Conservation (phyloP, 1,140 invertebrate genomes). For the Drosophila jambulina region DNA sequence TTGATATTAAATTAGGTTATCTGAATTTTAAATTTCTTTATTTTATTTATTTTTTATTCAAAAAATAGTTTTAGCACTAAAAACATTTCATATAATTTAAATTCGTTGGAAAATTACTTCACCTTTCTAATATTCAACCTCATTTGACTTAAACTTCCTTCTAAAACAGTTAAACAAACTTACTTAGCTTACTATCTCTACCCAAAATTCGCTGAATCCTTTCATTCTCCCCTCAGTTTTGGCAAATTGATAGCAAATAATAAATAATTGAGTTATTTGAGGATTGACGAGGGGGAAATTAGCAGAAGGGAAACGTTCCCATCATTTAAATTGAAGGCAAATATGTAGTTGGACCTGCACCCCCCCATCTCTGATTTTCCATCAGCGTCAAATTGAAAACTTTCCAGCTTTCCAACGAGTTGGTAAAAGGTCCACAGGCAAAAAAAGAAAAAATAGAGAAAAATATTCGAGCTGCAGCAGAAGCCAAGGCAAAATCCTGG, state of each 20-base stretch:
- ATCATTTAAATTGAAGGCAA: conserved; percentile 62
- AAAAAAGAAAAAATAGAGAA: conserved; percentile 11
- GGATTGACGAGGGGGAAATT: conserved; percentile 11
- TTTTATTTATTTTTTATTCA: not conserved
- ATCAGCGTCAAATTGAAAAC: conserved; percentile 71
- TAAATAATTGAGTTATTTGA: conserved; percentile 60
- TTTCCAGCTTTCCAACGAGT: conserved; percentile 55
- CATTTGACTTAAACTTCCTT: not conserved
- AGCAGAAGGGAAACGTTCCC: conserved; percentile 36
- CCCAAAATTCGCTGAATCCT: conserved; percentile 4
- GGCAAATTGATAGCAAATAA: conserved; percentile 41
- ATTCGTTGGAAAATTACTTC: not conserved
- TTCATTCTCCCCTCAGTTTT: not conserved
- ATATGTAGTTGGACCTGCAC: conserved; percentile 37
- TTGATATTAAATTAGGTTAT: not conserved
- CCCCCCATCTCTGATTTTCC: conserved; percentile 30
- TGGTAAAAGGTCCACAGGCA: conserved; percentile 20
- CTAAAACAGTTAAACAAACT: conserved; percentile 21
- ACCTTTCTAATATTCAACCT: conserved; percentile 1
- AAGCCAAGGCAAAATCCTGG: conserved; percentile 25
- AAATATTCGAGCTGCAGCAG: not conserved
- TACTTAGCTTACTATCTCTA: conserved; percentile 12
- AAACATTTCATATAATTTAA: not conserved
- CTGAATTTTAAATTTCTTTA: not conserved
- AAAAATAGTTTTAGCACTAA: not conserved